These are phyloP conservation scores for Leptobrachium ailaonicum DNA, from an alignment of 2,113 vertebrate genomes.

Conservation along the genomic window DNA sequence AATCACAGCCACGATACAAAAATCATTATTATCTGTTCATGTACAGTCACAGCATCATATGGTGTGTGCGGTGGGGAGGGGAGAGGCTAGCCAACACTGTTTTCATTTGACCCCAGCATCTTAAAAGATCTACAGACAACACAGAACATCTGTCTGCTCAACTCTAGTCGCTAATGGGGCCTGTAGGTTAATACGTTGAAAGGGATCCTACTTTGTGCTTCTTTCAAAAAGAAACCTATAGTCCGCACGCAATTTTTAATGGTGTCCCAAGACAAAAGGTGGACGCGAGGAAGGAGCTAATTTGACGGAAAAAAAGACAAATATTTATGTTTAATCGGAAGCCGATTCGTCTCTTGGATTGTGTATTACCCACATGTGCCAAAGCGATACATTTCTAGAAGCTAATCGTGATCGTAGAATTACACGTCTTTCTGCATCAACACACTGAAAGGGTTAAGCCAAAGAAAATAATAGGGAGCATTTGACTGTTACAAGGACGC, in stretches of 20 bases:
- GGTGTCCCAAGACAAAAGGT: constrained; percentile 3
- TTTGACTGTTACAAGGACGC: too few species aligned
- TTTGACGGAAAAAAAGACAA: neutral
- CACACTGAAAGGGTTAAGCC: too few species aligned
- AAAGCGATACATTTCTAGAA: too few species aligned
- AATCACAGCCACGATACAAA: constrained; percentile 8
- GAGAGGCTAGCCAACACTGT: neutral
- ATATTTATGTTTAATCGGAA: too few species aligned
- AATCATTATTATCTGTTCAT: constrained; percentile 22
- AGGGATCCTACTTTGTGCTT: constrained; percentile 22
- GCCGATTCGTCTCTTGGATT: too few species aligned
- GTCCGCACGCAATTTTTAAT: constrained; percentile 12
- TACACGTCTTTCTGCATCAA: too few species aligned
- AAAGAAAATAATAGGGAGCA: too few species aligned
- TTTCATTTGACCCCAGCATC: constrained; percentile 24
- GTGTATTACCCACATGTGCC: too few species aligned
- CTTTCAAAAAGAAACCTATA: constrained; percentile 17
- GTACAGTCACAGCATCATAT: neutral
- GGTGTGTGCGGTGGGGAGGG: neutral
- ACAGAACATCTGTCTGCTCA: constrained; percentile 35
- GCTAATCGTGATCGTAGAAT: too few species aligned
- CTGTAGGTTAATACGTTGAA: constrained; percentile 40
- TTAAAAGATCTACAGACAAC: constrained; percentile 17
- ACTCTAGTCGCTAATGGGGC: constrained; percentile 32
- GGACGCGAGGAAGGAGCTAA: neutral